phyloP scores from a whole-genome alignment of 2,888 invertebrate genomes.

The Ecliptopera silaceata region DNA sequence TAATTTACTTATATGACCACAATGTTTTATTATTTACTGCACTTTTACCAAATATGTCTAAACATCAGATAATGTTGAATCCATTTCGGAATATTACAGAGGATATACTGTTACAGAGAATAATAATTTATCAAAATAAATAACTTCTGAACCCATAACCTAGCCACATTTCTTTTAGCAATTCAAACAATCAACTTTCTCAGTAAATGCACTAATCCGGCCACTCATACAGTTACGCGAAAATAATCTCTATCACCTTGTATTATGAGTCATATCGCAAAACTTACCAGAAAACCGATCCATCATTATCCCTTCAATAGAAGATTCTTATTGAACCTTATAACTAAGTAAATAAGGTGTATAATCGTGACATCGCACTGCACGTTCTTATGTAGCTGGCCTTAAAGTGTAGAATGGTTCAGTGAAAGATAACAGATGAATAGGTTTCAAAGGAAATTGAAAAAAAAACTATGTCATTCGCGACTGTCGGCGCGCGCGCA shows the following conservation, averaged over 20 bases:
- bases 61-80: too few relatives aligned
- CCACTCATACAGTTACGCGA: slow-evolving; percentile 16
- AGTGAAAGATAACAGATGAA: slow-evolving; percentile 56
- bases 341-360: slow-evolving; percentile 26
- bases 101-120: too few relatives aligned
- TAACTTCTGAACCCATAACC: slow-evolving; percentile 3
- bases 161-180: slow-evolving; percentile 10
- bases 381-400: slow-evolving; percentile 17
- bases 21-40: too few relatives aligned
- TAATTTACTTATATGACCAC: too few relatives aligned
- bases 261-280: slow-evolving; percentile 26
- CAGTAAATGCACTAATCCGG: slow-evolving; percentile 15
- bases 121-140: background rate
- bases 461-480: slow-evolving; percentile 48
- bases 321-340: slow-evolving; percentile 29
- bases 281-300: slow-evolving; percentile 25
- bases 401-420: slow-evolving; percentile 41
- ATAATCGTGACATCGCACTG: slow-evolving; percentile 33
- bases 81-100: too few relatives aligned
- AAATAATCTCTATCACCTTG: slow-evolving; percentile 23
- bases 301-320: slow-evolving; percentile 27
- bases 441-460: slow-evolving; percentile 35
- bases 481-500: slow-evolving; percentile 48
- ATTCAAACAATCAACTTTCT: slow-evolving; percentile 20
- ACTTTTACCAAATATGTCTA: too few relatives aligned